Evolutionary conservation across 2,797 vertebrate species (phyloP), one percentile per base, ranked within the genome.

Genomic region (Columba guinea): DNA sequence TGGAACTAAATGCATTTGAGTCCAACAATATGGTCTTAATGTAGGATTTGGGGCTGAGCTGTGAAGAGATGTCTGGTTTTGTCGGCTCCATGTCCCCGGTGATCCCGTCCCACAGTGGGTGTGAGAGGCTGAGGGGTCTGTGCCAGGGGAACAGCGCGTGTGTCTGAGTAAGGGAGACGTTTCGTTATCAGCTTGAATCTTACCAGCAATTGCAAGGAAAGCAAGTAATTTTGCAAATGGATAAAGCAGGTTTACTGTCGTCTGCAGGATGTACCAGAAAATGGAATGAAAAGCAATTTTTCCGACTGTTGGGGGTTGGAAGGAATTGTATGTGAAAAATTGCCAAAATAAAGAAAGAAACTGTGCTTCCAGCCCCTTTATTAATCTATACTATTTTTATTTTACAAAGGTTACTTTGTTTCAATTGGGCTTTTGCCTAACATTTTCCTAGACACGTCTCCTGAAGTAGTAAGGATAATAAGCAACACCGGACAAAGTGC

Each of bases 381-480:
- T 94, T 90, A 93, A 89, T 70, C 18, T 49, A 4, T n/a, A 15
- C 12, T 53, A 49, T 69, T 96, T 93, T 90, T 85, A 65, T 39
- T 93, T 94, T 70, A 71, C 59, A 87, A 75, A 89, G 55, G 27
- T 86, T 88, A 69, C 67, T 89, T 84, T 95, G 70, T 94, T 95
- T 93, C 73, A n/a, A 3, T 78, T 91, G 87, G 67, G 16, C 7
- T 91, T 93, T 90, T 84, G 77, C 85, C 74, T 94, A 51, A 79
- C 15, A 18, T 73, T 95, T 88, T 94, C 83, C 55, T 84, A 88
- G 55, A 51, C 20, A 8, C 2, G 4, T 60, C 70, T 73, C 62
- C 75, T 17, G 32, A 46, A 68, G 60, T 30, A 68, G 41, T 18
- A 70, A 74, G 23, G 22, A 24, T 92, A 91, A 75, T 77, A 89